Evolutionary conservation across 2,888 invertebrate species (phyloP), one percentile per base, ranked within the genome.

Genomic region (Habrosyne pyritoides): DNA sequence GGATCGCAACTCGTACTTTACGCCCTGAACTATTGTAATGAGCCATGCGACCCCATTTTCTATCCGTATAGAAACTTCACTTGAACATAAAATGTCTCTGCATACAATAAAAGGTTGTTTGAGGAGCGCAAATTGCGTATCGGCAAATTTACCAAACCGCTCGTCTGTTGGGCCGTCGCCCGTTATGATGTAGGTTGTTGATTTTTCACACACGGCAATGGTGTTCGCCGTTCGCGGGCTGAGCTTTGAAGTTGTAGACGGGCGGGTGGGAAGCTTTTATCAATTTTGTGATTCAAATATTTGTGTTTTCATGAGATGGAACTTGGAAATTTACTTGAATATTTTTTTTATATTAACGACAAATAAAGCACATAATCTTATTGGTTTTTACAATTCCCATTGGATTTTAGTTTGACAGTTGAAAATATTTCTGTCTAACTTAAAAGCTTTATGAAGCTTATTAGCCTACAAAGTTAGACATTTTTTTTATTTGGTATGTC

Each of bases 191-290:
- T 68, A 66, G 66, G 65, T 61, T 89, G 83, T 89, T 89, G 80
- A 87, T 83, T 86, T 89, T 90, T 89, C 90, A 89, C 91, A 91
- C 86, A 88, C 75, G 67, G 14, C 42, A 75, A 62, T 69, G 62
- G 57, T 59, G 33, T 22, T 33, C 49, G 52, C 10, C 57, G 62
- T 59, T 60, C 59, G 63, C 61, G 64, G 77, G 69, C 54, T 24
- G 54, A 64, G 67, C 79, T 82, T 82, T 75, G 76, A 63, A 62
- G 53, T 36, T 6, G 59, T 63, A 83, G 62, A 82, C 83, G 76
- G 53, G 82, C 83, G 76, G 56, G 26, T 54, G 4, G 53, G 72
- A 63, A 28, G 18, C 18, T n/a, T n/a, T n/a, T n/a, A n/a, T n/a
- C n/a, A n/a, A n/a, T n/a, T n/a, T n/a, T n/a, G n/a, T n/a, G n/a